Conservation (phyloP, 2,113 vertebrate genomes). For the Lagopus muta region DNA sequence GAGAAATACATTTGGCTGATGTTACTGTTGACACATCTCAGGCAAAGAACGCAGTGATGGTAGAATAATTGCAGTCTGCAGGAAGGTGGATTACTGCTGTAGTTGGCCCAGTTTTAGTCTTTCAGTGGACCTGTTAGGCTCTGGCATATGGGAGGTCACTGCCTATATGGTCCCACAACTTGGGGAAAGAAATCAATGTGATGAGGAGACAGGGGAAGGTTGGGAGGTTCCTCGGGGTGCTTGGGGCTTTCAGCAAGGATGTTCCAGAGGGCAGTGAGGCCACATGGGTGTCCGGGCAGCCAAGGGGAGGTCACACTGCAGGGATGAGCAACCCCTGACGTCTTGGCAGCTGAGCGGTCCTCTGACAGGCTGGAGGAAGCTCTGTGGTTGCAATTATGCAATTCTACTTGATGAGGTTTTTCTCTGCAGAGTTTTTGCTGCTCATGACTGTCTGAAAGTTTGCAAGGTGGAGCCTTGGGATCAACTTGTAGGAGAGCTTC, state of each 20-base stretch:
- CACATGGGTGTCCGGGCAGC: neutral
- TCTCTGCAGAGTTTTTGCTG: slow-evolving; percentile 30
- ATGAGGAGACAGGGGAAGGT: neutral
- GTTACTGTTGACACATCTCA: neutral
- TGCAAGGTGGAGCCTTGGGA: slow-evolving; percentile 31
- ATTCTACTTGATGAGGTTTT: slow-evolving; percentile 19
- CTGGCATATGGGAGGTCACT: too few relatives aligned
- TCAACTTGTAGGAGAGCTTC: neutral
- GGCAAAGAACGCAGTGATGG: neutral
- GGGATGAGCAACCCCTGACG: slow-evolving; percentile 10
- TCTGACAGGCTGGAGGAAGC: slow-evolving; percentile 18
- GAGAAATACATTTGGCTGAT: neutral
- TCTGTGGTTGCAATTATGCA: slow-evolving; percentile 54
- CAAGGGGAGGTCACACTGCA: neutral
- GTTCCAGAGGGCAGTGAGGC: fast-evolving
- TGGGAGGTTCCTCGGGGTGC: fast-evolving
- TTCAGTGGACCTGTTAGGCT: neutral
- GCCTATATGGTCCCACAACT: neutral
- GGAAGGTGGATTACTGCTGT: neutral
- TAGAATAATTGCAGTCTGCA: neutral
- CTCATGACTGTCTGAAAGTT: slow-evolving; percentile 3
- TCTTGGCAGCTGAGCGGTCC: fast-evolving
- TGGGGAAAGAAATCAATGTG: neutral
- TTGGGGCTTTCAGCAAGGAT: neutral
- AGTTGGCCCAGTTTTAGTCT: neutral